Percentiles rank a stretch among this genome's conserved stretches.
Evolutionary conservation across 2,113 vertebrate genomes (phyloP).

Genomic region (Podocnemis expansa): DNA sequence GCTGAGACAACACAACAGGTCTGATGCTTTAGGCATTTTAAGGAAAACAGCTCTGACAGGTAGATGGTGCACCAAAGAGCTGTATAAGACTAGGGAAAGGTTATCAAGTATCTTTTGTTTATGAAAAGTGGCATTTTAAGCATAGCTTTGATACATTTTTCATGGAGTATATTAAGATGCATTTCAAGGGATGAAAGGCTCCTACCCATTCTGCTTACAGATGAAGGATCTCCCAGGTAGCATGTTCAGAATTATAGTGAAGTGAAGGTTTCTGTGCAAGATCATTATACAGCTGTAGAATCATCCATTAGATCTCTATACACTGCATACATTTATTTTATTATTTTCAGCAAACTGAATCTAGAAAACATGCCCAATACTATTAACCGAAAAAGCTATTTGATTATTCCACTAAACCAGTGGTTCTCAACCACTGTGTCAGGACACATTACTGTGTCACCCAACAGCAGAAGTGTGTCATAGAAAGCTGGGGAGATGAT

Average conservation of each 20-base stretch:
- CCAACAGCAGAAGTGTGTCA: too few relatives aligned
- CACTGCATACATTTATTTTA: not conserved
- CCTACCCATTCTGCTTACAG: not conserved
- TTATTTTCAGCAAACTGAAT: not conserved
- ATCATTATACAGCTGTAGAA: not conserved
- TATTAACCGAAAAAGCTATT: not conserved
- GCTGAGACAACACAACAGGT: fast-evolving
- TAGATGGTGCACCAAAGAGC: not conserved
- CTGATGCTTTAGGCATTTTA: not conserved
- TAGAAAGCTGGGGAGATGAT: too few relatives aligned
- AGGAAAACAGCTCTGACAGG: not conserved
- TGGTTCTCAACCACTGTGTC: too few relatives aligned
- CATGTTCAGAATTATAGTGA: not conserved
- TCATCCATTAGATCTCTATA: not conserved
- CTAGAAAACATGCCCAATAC: not conserved
- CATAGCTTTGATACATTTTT: fast-evolving
- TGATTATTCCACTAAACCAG: not conserved
- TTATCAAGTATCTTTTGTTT: not conserved
- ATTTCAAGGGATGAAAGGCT: not conserved
- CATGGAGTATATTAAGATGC: not conserved
- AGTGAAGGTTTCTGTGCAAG: not conserved
- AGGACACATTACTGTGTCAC: too few relatives aligned
- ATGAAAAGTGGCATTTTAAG: not conserved
- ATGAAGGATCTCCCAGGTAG: not conserved
- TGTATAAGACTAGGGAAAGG: not conserved